phyloP scores from a whole-genome alignment of 2,888 invertebrate genomes.

The Sesia bembeciformis region DNA sequence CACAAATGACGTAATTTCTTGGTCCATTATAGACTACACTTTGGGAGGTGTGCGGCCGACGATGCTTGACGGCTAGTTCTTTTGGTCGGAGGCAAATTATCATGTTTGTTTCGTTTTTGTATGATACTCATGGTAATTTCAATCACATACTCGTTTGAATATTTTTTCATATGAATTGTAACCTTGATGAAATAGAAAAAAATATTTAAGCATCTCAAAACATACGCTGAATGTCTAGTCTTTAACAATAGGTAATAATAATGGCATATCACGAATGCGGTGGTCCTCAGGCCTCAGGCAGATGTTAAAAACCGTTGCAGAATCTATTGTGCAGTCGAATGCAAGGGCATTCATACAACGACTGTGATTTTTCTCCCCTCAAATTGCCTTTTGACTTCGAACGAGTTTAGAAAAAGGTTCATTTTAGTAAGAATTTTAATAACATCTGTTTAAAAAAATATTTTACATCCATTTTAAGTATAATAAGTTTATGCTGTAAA shows the following conservation, averaged over 20 bases:
- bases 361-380: constrained; percentile 59
- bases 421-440: background rate
- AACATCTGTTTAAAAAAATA: background rate
- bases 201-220: too few relatives aligned
- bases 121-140: constrained; percentile 44
- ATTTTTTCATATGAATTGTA: background rate
- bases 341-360: constrained; percentile 41
- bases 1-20: constrained; percentile 56
- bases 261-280: constrained; percentile 27
- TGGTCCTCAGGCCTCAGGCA: constrained; percentile 32
- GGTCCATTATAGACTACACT: constrained; percentile 45
- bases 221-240: too few relatives aligned
- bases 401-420: background rate
- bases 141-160: background rate
- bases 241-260: constrained; percentile 22
- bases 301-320: constrained; percentile 71
- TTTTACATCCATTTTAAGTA: too few relatives aligned
- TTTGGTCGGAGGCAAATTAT: constrained; percentile 39
- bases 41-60: constrained; percentile 38
- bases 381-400: background rate
- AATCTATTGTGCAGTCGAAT: constrained; percentile 47
- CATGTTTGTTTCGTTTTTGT: constrained; percentile 36
- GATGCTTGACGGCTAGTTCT: constrained; percentile 45
- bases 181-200: background rate
- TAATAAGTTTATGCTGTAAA: too few relatives aligned